Conservation (phyloP, 2,888 invertebrate species). For the Synanthedon formicaeformis region DNA sequence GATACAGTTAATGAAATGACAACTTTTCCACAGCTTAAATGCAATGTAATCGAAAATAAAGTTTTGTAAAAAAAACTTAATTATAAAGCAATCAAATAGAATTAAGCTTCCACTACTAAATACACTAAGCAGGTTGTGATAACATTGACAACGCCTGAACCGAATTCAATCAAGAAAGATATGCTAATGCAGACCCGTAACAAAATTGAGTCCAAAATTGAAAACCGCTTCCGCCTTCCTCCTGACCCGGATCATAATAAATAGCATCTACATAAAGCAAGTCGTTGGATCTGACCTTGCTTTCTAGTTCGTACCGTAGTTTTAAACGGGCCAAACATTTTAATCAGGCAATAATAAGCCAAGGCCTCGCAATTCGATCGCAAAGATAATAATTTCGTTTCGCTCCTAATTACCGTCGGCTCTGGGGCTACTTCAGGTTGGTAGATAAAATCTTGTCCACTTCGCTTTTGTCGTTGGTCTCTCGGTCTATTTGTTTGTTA, state of each 20-base stretch:
- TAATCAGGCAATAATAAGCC: constrained; percentile 57
- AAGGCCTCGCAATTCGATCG: constrained; percentile 49
- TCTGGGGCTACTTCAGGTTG: constrained; percentile 27
- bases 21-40: no score
- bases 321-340: constrained; percentile 46
- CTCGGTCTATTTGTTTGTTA: constrained; percentile 44
- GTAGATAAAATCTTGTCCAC: constrained; percentile 32
- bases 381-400: constrained; percentile 34
- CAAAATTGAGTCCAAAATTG: not conserved
- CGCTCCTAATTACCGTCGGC: constrained; percentile 22
- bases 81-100: no score
- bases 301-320: constrained; percentile 44
- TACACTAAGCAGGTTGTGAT: not conserved
- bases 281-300: constrained; percentile 40
- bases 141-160: not conserved
- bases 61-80: no score
- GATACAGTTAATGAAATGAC: no score
- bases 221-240: constrained; percentile 12
- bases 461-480: constrained; percentile 33
- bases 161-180: not conserved
- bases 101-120: no score
- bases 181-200: not conserved
- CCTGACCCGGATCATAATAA: constrained; percentile 9
- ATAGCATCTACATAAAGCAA: constrained; percentile 22
- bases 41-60: no score